Evolutionary conservation across 1,140 invertebrate species (phyloP), one percentile per base, ranked within the genome.

Genomic region (Aricia agestis): DNA sequence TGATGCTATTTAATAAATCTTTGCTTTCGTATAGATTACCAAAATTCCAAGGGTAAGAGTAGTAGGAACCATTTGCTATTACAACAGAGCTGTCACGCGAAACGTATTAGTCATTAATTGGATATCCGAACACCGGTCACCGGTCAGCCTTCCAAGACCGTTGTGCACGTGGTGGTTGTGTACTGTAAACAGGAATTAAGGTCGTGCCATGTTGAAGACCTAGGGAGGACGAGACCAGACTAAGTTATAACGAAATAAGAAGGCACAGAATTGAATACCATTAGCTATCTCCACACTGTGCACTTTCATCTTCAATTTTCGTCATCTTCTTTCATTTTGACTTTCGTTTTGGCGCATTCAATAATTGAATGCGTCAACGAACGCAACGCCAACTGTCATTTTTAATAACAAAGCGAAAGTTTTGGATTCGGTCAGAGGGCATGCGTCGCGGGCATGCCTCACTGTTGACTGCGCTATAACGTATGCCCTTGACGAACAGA

Each of bases 161-260:
- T 66, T 19, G 41, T 18, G 17, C 68, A 73, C 78, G 81, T 76
- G 76, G 80, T 68, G 78, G 76, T 73, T 79, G 81, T 78, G 87
- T 83, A 81, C 81, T 78, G 81, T 81, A 82, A 83, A 85, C 82
- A 87, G 80, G 83, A 82, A 81, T 89, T 87, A 85, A 82, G 83
- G 82, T 79, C 82, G 18, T 17, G n/a, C 6, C 19, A 31, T 52
- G 13, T 15, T 52, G 1, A 9, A 52, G 45, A 52, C 45, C 11
- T 11, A 52, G 13, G 13, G 11, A 13, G 13, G 10, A 52, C 45
- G 10, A 52, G 45, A 52, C 10, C 13, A 52, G 45, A 6, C 45
- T 13, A 45, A 45, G 2, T 11, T 52, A 13, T 1, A 11, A 52
- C 4, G 42, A 13, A 52, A 6, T 4, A 45, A 1, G 42, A 6